These are phyloP conservation scores for Antitype chi DNA, from an alignment of 2,888 invertebrate genomes.

Conservation along the genomic window DNA sequence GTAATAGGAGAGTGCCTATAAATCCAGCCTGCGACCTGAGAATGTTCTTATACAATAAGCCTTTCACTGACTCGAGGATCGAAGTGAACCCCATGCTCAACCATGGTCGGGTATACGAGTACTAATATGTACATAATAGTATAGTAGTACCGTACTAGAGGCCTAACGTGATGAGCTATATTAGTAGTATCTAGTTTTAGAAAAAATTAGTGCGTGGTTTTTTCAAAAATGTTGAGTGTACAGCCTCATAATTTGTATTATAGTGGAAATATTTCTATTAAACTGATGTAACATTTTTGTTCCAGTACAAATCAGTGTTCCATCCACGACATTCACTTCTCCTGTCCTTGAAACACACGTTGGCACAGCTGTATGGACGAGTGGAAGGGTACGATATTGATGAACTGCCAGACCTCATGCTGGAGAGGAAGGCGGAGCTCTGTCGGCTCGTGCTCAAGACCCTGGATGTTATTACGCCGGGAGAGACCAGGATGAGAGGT, in stretches of 20 bases:
- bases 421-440: slow-evolving; percentile 94
- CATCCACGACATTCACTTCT: slow-evolving; percentile 95
- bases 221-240: too few species aligned
- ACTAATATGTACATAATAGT: too few species aligned
- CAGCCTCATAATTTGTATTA: too few species aligned
- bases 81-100: background rate
- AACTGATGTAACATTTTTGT: slow-evolving; percentile 25
- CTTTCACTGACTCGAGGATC: background rate
- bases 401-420: slow-evolving; percentile 93
- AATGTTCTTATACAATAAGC: too few species aligned
- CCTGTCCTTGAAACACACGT: slow-evolving; percentile 92
- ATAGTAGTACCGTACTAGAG: too few species aligned
- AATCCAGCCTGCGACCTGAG: background rate
- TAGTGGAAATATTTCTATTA: background rate
- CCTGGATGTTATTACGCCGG: slow-evolving; percentile 94
- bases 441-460: slow-evolving; percentile 93
- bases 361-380: slow-evolving; percentile 95
- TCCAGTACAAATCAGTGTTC: slow-evolving; percentile 92
- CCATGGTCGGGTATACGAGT: too few species aligned
- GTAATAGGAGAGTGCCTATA: background rate
- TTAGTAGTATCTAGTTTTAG: background rate
- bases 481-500: slow-evolving; percentile 94
- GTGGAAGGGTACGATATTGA: slow-evolving; percentile 93
- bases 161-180: too few species aligned
- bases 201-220: background rate